A percentile compares a stretch with the other conserved stretches of the same genome.
These are phyloP conservation scores for Dicrurus megarhynchus DNA, from an alignment of 2,113 vertebrate species.

Conservation along the genomic window DNA sequence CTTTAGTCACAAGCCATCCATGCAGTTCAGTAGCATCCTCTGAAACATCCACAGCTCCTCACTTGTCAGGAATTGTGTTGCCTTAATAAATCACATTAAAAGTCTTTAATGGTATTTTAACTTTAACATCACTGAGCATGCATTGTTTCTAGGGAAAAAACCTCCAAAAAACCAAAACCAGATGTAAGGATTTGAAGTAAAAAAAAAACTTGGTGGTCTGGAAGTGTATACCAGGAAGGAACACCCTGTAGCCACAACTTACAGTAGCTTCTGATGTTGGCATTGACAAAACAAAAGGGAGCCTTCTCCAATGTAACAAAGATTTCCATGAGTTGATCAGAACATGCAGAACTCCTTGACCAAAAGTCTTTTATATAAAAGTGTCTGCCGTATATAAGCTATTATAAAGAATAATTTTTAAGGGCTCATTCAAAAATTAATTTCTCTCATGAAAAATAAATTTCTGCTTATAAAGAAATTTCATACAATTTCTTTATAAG, in stretches of 20 bases:
- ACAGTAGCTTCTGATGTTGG: background rate
- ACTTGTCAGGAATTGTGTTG: background rate
- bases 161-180: background rate
- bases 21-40: background rate
- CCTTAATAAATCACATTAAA: background rate
- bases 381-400: background rate
- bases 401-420: background rate
- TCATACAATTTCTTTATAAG: background rate
- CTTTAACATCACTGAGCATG: background rate
- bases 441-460: background rate
- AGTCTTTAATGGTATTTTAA: background rate
- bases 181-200: background rate
- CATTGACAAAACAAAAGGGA: background rate
- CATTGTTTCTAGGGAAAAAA: background rate
- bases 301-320: background rate
- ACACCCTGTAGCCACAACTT: background rate
- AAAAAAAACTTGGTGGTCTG: background rate
- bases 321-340: background rate
- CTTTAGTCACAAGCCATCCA: background rate
- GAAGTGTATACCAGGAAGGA: background rate
- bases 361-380: background rate
- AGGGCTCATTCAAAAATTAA: background rate
- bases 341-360: background rate
- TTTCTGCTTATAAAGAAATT: background rate
- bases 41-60: background rate